Conservation (phyloP, 2,797 vertebrate species). For the Pteropus rufus region DNA sequence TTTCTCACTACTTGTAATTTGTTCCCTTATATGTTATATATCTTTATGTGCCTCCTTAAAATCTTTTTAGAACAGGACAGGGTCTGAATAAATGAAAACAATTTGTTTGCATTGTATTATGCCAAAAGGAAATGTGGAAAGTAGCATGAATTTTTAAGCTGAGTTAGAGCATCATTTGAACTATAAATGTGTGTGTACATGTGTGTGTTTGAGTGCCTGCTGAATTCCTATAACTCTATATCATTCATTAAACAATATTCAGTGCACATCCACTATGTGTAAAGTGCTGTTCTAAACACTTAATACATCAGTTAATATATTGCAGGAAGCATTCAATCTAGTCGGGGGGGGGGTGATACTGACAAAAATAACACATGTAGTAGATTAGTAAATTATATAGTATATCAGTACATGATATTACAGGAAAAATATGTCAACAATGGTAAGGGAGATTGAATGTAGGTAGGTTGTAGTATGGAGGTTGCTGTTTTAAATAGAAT, state of each 20-base stretch:
- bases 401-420: not conserved
- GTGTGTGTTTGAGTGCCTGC: not conserved
- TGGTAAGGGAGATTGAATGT: not conserved
- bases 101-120: not conserved
- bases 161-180: not conserved
- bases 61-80: not conserved
- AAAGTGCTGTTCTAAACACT: not conserved
- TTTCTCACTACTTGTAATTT: not conserved
- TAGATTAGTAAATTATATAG: not conserved
- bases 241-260: not conserved
- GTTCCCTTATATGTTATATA: not conserved
- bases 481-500: not conserved
- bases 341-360: not conserved
- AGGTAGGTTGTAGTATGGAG: not conserved
- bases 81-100: not conserved
- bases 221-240: not conserved
- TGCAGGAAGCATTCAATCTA: not conserved
- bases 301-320: not conserved
- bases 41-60: not conserved
- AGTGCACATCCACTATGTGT: not conserved
- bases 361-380: not conserved
- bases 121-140: not conserved
- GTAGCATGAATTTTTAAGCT: not conserved
- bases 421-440: not conserved
- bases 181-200: not conserved